Evolutionary conservation across 2,797 vertebrate genomes (phyloP).

Genomic region (Arctocebus calabarensis): DNA sequence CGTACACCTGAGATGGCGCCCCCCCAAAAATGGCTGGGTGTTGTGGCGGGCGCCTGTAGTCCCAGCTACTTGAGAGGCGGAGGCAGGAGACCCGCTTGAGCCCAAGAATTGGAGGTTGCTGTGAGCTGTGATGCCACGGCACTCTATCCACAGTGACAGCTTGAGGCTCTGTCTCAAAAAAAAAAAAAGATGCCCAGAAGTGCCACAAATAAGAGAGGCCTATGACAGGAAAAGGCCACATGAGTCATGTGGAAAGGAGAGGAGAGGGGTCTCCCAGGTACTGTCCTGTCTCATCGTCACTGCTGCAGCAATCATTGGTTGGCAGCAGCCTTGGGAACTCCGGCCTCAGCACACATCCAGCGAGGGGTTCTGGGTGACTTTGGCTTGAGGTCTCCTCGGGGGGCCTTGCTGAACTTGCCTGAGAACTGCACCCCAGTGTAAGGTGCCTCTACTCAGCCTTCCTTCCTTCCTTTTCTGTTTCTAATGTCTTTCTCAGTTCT

Average conservation of each 20-base stretch:
- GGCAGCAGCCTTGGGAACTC: not conserved
- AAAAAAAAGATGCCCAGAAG: too few species aligned
- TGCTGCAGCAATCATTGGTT: fast-evolving
- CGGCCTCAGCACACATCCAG: not conserved
- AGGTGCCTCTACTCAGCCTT: not conserved
- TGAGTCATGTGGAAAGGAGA: not conserved
- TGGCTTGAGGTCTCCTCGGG: not conserved
- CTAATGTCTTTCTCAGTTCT: not conserved
- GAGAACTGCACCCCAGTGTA: not conserved
- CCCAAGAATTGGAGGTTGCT: too few species aligned
- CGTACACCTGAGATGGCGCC: too few species aligned
- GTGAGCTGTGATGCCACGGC: too few species aligned
- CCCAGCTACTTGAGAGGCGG: too few species aligned
- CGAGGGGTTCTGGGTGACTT: not conserved
- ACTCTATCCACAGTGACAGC: too few species aligned
- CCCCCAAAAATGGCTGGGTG: too few species aligned
- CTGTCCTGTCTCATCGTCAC: not conserved
- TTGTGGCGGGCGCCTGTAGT: too few species aligned
- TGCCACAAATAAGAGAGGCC: not conserved
- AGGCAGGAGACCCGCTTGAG: too few species aligned
- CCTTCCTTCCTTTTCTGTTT: not conserved
- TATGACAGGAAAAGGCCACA: not conserved
- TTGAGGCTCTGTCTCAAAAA: too few species aligned
- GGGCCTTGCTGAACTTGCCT: not conserved
- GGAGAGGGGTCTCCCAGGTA: not conserved